phyloP scores from a whole-genome alignment of 1,140 invertebrate species.

The Heliconius melpomene region DNA sequence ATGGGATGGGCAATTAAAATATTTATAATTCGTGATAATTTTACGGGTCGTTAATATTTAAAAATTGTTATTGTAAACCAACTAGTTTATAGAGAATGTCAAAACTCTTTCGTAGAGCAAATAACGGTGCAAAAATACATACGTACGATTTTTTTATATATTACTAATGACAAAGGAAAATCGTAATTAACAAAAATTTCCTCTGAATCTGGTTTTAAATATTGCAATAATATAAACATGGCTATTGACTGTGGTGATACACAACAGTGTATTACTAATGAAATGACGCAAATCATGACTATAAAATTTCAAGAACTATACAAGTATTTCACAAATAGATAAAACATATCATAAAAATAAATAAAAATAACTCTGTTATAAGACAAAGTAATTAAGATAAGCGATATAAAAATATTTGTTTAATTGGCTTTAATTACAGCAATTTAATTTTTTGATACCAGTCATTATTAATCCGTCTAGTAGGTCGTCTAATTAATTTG shows the following conservation, averaged over 20 bases:
- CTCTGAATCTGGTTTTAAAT: neutral
- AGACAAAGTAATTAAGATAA: neutral
- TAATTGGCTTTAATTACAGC: slow-evolving; percentile 2
- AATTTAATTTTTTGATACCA: neutral
- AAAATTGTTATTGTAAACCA: too few species aligned
- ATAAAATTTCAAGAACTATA: too few species aligned
- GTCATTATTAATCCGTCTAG: neutral
- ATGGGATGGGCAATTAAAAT: neutral
- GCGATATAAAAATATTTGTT: neutral
- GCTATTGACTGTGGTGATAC: neutral
- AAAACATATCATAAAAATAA: neutral
- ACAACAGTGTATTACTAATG: neutral
- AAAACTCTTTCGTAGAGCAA: neutral
- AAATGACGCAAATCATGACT: neutral
- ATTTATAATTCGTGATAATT: neutral
- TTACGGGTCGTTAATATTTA: neutral
- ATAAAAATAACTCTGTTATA: neutral
- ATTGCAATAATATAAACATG: too few species aligned
- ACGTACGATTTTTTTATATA: neutral
- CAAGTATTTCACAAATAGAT: too few species aligned
- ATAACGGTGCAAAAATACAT: neutral
- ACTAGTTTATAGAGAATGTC: too few species aligned
- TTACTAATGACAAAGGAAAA: neutral
- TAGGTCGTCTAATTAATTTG: neutral
- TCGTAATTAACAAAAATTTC: neutral